Evolutionary conservation across 2,797 vertebrate species (phyloP).

Genomic region (Macrochelys suwanniensis): DNA sequence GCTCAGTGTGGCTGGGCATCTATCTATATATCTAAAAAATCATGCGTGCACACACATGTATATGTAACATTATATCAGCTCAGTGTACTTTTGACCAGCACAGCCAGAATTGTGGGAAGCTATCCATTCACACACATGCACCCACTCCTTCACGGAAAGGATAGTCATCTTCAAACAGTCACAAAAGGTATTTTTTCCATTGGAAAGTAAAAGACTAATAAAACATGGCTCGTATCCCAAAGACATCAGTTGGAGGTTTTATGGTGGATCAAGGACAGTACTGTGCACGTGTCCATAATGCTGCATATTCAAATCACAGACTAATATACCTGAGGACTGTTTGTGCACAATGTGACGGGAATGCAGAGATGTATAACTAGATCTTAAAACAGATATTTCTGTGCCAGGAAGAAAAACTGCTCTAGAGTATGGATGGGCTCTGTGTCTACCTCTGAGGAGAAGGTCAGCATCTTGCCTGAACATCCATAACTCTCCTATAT

Average conservation of each 20-base stretch:
- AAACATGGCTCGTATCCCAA: background rate
- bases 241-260: background rate
- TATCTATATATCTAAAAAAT: background rate
- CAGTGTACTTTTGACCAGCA: background rate
- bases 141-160: background rate
- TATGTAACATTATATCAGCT: background rate
- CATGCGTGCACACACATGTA: background rate
- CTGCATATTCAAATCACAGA: background rate
- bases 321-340: background rate
- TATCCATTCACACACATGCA: background rate
- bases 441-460: background rate
- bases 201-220: background rate
- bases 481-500: background rate
- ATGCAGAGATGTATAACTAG: background rate
- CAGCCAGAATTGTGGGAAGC: background rate
- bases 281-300: background rate
- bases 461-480: rapidly evolving
- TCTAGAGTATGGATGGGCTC: rapidly evolving
- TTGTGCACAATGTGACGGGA: background rate
- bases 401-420: background rate
- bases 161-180: background rate
- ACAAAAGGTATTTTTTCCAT: background rate
- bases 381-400: rapidly evolving
- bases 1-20: background rate
- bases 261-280: background rate